Evolutionary conservation across 2,113 vertebrate genomes (phyloP).

Genomic region (Miniopterus natalensis): DNA sequence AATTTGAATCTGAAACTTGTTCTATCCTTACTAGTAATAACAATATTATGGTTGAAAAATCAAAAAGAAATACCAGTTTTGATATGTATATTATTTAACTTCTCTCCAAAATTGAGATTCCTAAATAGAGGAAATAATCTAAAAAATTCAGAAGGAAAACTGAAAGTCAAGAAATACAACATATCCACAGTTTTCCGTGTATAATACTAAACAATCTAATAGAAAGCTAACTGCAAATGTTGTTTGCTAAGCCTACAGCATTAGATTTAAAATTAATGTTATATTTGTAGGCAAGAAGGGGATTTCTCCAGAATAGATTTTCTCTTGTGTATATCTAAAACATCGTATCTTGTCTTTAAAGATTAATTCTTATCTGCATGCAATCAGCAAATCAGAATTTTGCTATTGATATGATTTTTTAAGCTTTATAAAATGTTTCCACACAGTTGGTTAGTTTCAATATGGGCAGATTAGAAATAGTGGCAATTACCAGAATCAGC

Average conservation of each 20-base stretch:
- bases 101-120: neutral
- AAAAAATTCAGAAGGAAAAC: neutral
- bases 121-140: neutral
- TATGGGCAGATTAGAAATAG: neutral
- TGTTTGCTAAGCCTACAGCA: neutral
- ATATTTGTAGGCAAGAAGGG: neutral
- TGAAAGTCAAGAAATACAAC: neutral
- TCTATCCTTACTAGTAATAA: neutral
- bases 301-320: neutral
- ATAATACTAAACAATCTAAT: neutral
- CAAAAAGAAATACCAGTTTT: neutral
- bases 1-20: neutral
- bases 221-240: neutral
- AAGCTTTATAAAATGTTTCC: neutral
- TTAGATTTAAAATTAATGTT: constrained; percentile 20
- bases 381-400: neutral
- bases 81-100: neutral
- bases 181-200: neutral
- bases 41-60: neutral
- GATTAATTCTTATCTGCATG: neutral
- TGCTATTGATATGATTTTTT: neutral
- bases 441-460: neutral
- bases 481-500: neutral
- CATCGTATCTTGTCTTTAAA: neutral
- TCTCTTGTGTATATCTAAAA: neutral